These are phyloP conservation scores for Trisateles emortualis DNA, from an alignment of 2,888 invertebrate species.

Conservation along the genomic window DNA sequence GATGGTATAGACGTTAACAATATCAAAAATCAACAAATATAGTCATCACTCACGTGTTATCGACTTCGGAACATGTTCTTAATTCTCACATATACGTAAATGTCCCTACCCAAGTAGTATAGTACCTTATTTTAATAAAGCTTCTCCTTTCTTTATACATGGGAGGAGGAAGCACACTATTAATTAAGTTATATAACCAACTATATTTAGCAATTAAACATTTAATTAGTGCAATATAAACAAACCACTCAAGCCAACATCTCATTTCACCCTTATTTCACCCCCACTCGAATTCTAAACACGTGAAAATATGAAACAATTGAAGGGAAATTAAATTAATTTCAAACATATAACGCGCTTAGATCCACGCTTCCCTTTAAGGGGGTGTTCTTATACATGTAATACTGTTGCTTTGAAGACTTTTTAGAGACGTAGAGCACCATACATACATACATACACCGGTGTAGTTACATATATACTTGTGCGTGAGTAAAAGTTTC, in stretches of 20 bases:
- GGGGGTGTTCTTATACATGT: not conserved
- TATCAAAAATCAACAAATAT: too few species aligned
- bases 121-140: too few species aligned
- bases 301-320: slow-evolving; percentile 13
- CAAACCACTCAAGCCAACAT: slow-evolving; percentile 4
- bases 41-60: too few species aligned
- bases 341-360: slow-evolving; percentile 3
- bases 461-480: too few species aligned
- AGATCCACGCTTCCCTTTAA: slow-evolving; percentile 1
- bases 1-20: too few species aligned
- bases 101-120: too few species aligned
- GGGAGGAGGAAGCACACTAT: not conserved
- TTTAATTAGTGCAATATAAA: slow-evolving; percentile 35
- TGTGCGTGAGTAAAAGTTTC: too few species aligned
- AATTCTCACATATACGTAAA: too few species aligned
- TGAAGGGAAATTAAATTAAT: slow-evolving; percentile 17
- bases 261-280: not conserved
- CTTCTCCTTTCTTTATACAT: not conserved
- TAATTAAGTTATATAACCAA: slow-evolving; percentile 20
- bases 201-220: slow-evolving; percentile 37
- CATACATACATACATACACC: too few species aligned
- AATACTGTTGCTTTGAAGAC: not conserved
- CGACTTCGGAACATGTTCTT: too few species aligned
- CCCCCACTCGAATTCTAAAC: not conserved
- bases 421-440: too few species aligned